phyloP scores from a whole-genome alignment of 2,797 vertebrate genomes.

The Sebastes itinus region DNA sequence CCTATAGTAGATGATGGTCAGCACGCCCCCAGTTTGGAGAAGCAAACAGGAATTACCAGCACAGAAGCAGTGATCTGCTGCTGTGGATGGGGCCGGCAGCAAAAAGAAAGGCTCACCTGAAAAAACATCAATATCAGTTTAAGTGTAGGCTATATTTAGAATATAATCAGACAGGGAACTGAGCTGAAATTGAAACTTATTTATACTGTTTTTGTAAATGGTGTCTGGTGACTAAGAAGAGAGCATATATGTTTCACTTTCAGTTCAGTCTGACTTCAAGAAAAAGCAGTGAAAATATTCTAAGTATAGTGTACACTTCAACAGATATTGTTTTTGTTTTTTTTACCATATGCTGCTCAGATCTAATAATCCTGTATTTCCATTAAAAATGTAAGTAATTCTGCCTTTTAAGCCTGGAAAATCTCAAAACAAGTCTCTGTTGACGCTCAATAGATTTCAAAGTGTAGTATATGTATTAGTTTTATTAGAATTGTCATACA shows the following conservation, averaged over 20 bases:
- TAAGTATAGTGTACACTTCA: neutral
- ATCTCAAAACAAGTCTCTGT: neutral
- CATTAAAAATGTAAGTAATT: too few species aligned
- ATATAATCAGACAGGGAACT: neutral
- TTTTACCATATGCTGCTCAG: neutral
- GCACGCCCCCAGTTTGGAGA: too few species aligned
- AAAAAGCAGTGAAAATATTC: neutral
- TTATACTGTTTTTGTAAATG: neutral
- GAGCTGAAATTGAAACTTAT: neutral
- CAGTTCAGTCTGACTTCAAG: neutral
- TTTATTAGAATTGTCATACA: too few species aligned
- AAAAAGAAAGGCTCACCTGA: neutral
- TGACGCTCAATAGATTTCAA: neutral
- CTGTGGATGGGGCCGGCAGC: too few species aligned
- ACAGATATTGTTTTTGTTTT: neutral
- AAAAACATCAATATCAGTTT: neutral
- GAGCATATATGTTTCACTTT: neutral
- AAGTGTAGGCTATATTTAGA: neutral
- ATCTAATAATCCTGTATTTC: neutral
- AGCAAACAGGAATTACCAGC: too few species aligned
- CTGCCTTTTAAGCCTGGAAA: too few species aligned
- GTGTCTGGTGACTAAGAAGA: neutral
- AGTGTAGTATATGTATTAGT: neutral
- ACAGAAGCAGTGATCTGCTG: too few species aligned
- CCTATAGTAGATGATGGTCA: too few species aligned